Base-by-base conservation (phyloP, 2,888 invertebrate species). In the Schizaphis graminum region DNA sequence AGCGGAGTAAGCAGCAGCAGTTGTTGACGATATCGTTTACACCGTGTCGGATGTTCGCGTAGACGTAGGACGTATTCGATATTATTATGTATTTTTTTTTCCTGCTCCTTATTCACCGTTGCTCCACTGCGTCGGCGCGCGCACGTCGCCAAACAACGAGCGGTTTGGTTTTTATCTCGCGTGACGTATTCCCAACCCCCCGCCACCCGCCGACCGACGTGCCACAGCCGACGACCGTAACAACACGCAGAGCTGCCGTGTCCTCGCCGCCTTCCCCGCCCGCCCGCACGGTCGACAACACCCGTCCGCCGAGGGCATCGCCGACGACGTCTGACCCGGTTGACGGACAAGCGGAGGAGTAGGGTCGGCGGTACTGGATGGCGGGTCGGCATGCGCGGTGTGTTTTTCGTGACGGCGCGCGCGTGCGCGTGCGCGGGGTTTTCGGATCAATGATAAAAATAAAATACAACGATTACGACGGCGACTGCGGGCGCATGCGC, bases 361-460 rank as follows among this genome's bases (percentile, higher is more conserved):
- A 41, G 84, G 28, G 84, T 35, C 77, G 53, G 49, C 44, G 57
- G 57, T 21, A 53, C 53, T 5, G 53, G 16, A 53, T 16, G 53
- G 53, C 53, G 53, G 28, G 84, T 26, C 49, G 53, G 49, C 44
- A 61, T 35, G 26, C 85, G 85, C 91, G 57, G 57, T 41, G 61
- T 77, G 77, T 77, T 77, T 35, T 77, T 21, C 35, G 21, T 77
- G 35, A 35, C 0, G 49, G 26, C 47, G 86, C 1, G n/a, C 57
- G 91, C 21, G 67, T 47, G 21, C 16, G 93, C 53, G 89, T 35
- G 77, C n/a, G 90, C 4, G 24, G 89, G n/a, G 85, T 53, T 41
- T 84, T 93, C 84, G 93, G 93, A 93, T 93, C 93, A 93, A 93
- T 93, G 93, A 93, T 93, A 89, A 89, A 93, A 93, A 93, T 93